Percentiles rank a stretch among this genome's conserved stretches.
Conservation (phyloP, 1,140 invertebrate species). For the Muscidifurax raptorellus region DNA sequence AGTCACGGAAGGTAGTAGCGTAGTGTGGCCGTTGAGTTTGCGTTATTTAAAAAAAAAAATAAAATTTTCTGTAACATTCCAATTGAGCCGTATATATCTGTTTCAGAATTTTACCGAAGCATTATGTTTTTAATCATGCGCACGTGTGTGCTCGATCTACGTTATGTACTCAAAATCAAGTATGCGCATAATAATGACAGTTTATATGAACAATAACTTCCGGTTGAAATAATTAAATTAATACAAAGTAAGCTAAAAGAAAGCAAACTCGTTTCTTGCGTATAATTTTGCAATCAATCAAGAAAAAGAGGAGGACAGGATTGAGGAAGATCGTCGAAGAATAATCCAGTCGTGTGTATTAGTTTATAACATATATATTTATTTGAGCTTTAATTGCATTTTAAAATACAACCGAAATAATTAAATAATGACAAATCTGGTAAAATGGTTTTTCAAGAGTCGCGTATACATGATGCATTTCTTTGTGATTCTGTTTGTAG, state of each 20-base stretch:
- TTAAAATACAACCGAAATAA: slow-evolving; percentile 78
- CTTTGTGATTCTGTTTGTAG: slow-evolving; percentile 71
- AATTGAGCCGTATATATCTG: too few species aligned
- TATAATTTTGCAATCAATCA: slow-evolving; percentile 30
- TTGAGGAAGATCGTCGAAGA: not conserved
- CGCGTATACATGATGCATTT: slow-evolving; percentile 77
- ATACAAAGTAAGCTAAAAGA: too few species aligned
- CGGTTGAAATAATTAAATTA: too few species aligned
- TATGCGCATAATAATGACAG: too few species aligned
- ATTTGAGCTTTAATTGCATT: slow-evolving; percentile 78
- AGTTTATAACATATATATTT: slow-evolving; percentile 78
- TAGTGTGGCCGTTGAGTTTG: too few species aligned
- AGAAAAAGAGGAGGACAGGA: slow-evolving; percentile 41
- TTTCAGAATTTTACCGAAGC: too few species aligned
- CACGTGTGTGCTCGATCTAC: too few species aligned
- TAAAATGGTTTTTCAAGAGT: slow-evolving; percentile 77
- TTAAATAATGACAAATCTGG: slow-evolving; percentile 78
- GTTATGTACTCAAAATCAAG: too few species aligned
- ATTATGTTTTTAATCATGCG: too few species aligned
- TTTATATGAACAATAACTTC: too few species aligned
- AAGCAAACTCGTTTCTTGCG: too few species aligned
- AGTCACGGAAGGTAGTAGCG: not conserved
- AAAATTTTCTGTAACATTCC: too few species aligned
- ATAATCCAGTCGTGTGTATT: slow-evolving; percentile 53
- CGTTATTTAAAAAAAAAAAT: not conserved